A percentile compares a stretch with the other conserved stretches of the same genome.
phyloP scores from a whole-genome alignment of 2,113 vertebrate species.

The Lucifuga dentata region DNA sequence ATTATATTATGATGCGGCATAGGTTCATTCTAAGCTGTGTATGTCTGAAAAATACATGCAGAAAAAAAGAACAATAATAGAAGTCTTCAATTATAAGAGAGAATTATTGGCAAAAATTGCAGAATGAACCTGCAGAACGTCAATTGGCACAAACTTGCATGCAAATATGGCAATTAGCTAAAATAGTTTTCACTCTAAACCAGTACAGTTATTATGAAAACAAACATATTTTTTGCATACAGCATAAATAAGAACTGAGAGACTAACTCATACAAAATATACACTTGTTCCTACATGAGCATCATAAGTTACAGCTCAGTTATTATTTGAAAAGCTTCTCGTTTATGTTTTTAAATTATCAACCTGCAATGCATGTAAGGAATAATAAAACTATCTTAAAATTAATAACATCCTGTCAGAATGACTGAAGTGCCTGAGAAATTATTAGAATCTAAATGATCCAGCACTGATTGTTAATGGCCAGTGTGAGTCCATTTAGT shows the following conservation, averaged over 20 bases:
- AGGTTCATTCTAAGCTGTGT: conserved; percentile 28
- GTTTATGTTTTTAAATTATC: conserved; percentile 4
- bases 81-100: conserved; percentile 20
- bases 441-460: neutral
- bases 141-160: conserved; percentile 67
- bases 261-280: conserved; percentile 17
- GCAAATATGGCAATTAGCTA: conserved; percentile 63
- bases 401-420: neutral
- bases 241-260: neutral
- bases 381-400: conserved; percentile 19
- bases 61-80: no score
- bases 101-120: conserved; percentile 27
- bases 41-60: conserved; percentile 18
- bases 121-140: conserved; percentile 41
- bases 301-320: conserved; percentile 33
- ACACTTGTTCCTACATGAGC: conserved; percentile 7
- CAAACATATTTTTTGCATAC: conserved; percentile 33
- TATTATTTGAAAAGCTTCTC: conserved; percentile 2
- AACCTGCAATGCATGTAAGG: conserved; percentile 9
- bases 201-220: conserved; percentile 17
- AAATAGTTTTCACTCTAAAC: conserved; percentile 42
- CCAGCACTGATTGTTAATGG: neutral
- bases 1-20: no score
- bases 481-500: conserved; percentile 20
- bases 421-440: neutral